Evolutionary conservation across 2,888 invertebrate species (phyloP).

Genomic region (Drosophila incognita): DNA sequence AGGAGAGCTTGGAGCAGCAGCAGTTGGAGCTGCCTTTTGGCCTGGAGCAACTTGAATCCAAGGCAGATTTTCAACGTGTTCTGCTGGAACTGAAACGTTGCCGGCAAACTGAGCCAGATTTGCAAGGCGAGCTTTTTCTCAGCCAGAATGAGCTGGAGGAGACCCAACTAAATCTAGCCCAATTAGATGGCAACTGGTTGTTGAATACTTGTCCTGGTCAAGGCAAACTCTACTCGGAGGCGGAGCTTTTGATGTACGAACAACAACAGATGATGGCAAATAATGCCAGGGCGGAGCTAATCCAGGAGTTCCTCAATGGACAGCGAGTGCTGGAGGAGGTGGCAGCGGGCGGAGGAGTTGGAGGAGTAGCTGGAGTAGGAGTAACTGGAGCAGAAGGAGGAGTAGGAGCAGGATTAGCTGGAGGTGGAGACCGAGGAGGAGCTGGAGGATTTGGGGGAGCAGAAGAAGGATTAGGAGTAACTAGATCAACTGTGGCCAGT

Average conservation of each 20-base stretch:
- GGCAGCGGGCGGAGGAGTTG: slow-evolving; percentile 17
- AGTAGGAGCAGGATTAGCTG: background rate
- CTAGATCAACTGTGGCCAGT: background rate
- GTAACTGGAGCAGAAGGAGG: background rate
- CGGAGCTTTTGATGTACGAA: slow-evolving; percentile 71
- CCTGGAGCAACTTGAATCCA: background rate
- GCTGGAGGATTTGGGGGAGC: background rate
- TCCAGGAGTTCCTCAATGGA: slow-evolving; percentile 74
- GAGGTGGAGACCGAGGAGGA: background rate
- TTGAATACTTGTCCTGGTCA: background rate
- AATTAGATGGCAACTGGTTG: background rate
- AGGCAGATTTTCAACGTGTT: background rate
- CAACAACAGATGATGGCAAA: slow-evolving; percentile 73
- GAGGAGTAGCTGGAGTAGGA: background rate
- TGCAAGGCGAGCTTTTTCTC: slow-evolving; percentile 16
- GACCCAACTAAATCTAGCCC: background rate
- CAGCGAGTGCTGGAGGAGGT: slow-evolving; percentile 60
- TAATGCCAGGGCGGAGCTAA: slow-evolving; percentile 71
- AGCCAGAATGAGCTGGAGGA: background rate
- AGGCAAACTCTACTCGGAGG: slow-evolving; percentile 65
- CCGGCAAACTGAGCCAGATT: background rate
- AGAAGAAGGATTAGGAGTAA: background rate
- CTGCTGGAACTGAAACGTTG: background rate
- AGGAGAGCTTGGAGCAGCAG: background rate
- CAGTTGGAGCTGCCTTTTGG: background rate